Evolutionary conservation across 2,888 invertebrate genomes (phyloP).

Genomic region (Eustalomyia histrio): DNA sequence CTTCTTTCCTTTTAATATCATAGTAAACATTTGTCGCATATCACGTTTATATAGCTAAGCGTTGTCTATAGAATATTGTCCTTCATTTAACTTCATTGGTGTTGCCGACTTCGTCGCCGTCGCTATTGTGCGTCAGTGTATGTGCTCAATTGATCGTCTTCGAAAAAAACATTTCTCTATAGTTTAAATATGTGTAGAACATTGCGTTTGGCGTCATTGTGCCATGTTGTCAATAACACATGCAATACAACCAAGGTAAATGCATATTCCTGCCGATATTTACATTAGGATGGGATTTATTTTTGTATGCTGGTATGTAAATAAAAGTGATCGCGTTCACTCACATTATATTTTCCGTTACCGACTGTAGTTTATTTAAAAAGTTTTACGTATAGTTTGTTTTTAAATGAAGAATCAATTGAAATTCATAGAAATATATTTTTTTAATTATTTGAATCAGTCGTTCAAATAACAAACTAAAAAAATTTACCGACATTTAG

Average conservation of each 20-base stretch:
- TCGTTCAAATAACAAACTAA: too few relatives aligned
- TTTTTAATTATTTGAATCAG: too few relatives aligned
- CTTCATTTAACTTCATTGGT: conserved; percentile 54
- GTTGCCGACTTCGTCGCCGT: conserved; percentile 51
- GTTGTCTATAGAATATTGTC: neutral
- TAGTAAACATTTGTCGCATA: conserved; percentile 61
- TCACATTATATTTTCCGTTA: too few relatives aligned
- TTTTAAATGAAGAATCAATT: too few relatives aligned
- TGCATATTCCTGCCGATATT: neutral
- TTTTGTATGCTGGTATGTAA: neutral
- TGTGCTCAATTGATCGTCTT: conserved; percentile 12
- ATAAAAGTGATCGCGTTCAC: too few relatives aligned
- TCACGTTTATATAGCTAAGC: conserved; percentile 36
- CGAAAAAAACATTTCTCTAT: conserved; percentile 43
- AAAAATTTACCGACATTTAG: too few relatives aligned
- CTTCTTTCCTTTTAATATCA: conserved; percentile 40
- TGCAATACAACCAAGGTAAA: conserved; percentile 46
- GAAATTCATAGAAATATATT: too few relatives aligned
- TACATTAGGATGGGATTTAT: neutral
- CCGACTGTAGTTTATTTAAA: too few relatives aligned
- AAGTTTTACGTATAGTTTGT: too few relatives aligned
- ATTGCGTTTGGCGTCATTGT: conserved; percentile 66
- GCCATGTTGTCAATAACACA: conserved; percentile 65
- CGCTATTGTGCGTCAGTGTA: neutral
- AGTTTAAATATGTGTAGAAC: conserved; percentile 64